These are phyloP conservation scores for Balaeniceps rex DNA, from an alignment of 2,113 vertebrate species.

Conservation along the genomic window DNA sequence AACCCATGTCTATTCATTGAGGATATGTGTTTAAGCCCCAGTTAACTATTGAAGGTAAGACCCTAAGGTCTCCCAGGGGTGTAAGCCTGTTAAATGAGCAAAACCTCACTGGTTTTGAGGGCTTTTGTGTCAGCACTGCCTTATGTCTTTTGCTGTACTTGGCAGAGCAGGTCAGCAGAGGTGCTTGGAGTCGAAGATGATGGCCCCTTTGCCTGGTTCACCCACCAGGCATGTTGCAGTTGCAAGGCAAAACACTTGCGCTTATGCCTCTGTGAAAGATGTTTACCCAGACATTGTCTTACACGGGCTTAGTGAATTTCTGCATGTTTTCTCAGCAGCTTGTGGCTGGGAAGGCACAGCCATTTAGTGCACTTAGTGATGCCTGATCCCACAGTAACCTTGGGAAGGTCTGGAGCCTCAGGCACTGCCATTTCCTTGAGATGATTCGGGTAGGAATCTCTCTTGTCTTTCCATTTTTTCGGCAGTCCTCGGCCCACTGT, in stretches of 20 bases:
- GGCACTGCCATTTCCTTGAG: background rate
- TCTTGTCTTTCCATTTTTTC: background rate
- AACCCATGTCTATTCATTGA: background rate
- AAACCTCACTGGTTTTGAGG: background rate
- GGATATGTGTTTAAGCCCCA: background rate
- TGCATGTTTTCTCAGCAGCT: background rate
- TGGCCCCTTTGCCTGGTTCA: background rate
- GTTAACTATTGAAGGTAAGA: background rate
- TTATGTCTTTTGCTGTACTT: background rate
- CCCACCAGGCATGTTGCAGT: background rate
- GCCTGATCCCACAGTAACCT: background rate
- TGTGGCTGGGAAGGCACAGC: background rate
- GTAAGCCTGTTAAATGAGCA: background rate
- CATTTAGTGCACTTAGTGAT: background rate
- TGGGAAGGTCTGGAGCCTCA: background rate
- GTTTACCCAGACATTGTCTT: background rate
- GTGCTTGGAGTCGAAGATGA: background rate
- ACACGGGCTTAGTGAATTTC: background rate
- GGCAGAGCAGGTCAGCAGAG: background rate
- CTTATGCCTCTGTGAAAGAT: background rate
- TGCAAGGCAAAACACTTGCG: background rate
- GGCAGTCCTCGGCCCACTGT: background rate
- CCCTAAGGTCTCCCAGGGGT: background rate
- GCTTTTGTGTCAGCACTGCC: background rate
- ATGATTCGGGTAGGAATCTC: background rate